These are phyloP conservation scores for Macroglossus sobrinus DNA, from an alignment of 2,113 vertebrate species.

Conservation along the genomic window DNA sequence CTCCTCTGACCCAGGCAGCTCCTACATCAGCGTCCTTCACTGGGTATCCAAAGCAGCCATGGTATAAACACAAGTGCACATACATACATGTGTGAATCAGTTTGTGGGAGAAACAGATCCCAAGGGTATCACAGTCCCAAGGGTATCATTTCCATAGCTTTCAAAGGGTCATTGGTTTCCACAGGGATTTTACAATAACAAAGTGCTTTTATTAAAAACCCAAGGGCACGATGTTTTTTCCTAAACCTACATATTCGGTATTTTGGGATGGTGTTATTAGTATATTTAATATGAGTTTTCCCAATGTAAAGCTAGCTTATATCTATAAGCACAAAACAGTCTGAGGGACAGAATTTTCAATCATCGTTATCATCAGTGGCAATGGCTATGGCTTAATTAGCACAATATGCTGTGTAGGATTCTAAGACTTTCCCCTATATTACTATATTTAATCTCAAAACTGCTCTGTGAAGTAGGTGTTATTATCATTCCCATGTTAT, in stretches of 20 bases:
- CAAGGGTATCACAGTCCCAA: too few relatives aligned
- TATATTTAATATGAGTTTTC: not conserved
- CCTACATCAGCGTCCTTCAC: not conserved
- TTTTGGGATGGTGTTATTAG: not conserved
- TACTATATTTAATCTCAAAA: not conserved
- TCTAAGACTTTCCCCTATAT: not conserved
- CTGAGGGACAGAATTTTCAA: too few relatives aligned
- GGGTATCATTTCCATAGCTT: not conserved
- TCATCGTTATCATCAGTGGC: not conserved
- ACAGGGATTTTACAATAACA: not conserved
- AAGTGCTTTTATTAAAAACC: not conserved
- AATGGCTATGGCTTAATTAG: not conserved
- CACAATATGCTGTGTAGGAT: rapidly evolving
- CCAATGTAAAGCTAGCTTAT: not conserved
- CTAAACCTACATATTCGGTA: too few relatives aligned
- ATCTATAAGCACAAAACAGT: not conserved
- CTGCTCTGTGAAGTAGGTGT: not conserved
- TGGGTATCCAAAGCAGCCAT: not conserved
- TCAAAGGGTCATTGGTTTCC: not conserved
- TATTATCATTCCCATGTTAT: not conserved
- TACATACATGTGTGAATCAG: rapidly evolving
- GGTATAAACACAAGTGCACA: not conserved
- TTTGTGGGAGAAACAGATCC: not conserved
- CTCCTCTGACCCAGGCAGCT: not conserved
- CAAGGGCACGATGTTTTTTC: not conserved